Evolutionary conservation across 2,888 invertebrate genomes (phyloP), one percentile per base, ranked within the genome.

Genomic region (Trichogramma dendrolimi): DNA sequence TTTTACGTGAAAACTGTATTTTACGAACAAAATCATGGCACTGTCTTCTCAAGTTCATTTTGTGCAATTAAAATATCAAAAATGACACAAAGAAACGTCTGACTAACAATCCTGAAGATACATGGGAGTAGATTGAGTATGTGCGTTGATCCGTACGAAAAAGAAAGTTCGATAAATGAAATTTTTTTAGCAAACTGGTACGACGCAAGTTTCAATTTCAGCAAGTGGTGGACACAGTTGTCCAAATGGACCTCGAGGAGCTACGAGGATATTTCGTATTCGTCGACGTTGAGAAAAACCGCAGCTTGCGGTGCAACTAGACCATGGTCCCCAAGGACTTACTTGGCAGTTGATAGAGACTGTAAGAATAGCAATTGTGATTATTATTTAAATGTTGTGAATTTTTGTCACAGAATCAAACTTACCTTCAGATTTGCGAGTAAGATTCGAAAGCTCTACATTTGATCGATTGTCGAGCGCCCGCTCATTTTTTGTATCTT

Each of bases 281-380:
- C 92, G 81, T 75, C 89, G 90, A 72, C 85, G 86, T 59, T 90
- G 83, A 8, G 92, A 90, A 14, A 87, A 80, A 8, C 92, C 92
- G 74, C 96, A 96, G 0, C 89, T 88, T n/a, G 88, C 89, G 0
- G 92, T 91, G 80, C 96, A 96, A 69, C 89, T 87, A 44, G 91
- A 90, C 93, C 92, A 93, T 8, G 82, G 75, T 4, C 89, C 86
- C 92, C 93, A 94, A 61, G 84, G 83, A 10, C 75, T 72, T 53
- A 75, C 71, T 68, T 72, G 67, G 58, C 78, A 78, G 61, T 77
- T 65, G n/a, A 70, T 67, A 63, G 73, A 70, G 61, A 62, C 67
- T 68, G 41, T 8, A 51, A 10, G 14, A 10, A 14, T n/a, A 53
- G 10, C 2, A 53, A 10, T 41, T 46, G 8, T 10, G 10, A 46